Percentiles rank a stretch among this genome's conserved stretches.
These are phyloP conservation scores for Fregetta grallaria DNA, from an alignment of 2,113 vertebrate genomes.

Conservation along the genomic window DNA sequence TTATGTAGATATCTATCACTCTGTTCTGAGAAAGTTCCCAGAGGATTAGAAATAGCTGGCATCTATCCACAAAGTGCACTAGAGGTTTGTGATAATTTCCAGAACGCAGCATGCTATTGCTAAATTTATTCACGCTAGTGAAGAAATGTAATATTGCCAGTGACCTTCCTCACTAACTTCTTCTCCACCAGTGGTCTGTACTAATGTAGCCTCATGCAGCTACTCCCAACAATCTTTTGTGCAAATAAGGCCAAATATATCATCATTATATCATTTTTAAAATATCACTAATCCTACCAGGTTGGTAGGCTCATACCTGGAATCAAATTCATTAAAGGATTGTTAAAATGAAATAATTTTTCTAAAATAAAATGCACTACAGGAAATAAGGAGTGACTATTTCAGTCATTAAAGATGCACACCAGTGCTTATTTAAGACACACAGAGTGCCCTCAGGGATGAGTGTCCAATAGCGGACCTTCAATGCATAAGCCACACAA, in stretches of 20 bases:
- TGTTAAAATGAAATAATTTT: background rate
- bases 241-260: background rate
- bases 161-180: background rate
- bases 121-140: background rate
- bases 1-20: background rate
- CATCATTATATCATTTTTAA: background rate
- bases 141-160: background rate
- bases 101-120: background rate
- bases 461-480: background rate
- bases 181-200: background rate
- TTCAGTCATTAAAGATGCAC: background rate
- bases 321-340: background rate
- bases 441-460: background rate
- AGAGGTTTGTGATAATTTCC: background rate
- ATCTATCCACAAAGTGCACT: background rate
- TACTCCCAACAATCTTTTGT: background rate
- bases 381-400: background rate
- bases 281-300: background rate
- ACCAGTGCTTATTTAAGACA: background rate
- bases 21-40: background rate
- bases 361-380: background rate
- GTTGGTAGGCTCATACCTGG: background rate
- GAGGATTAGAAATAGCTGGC: background rate
- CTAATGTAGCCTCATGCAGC: background rate
- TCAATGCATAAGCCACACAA: accelerated